Evolutionary conservation across 2,797 vertebrate species (phyloP).

Genomic region (Pterois miles): DNA sequence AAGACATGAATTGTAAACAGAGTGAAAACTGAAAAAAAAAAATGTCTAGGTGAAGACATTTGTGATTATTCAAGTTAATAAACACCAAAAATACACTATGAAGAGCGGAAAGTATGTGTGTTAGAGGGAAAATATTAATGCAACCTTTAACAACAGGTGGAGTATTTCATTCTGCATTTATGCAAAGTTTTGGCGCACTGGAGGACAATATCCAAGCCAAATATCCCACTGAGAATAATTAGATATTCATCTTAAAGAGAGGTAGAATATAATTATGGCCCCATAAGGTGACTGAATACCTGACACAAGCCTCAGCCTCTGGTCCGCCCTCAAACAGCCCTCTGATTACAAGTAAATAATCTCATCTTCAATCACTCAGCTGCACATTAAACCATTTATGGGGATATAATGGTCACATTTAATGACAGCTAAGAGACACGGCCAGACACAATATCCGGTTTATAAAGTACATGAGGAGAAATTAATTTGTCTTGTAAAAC

Average conservation of each 20-base stretch:
- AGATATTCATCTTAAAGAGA: background rate
- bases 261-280: background rate
- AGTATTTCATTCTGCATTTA: background rate
- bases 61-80: background rate
- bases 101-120: background rate
- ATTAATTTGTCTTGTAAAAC: conserved; percentile 43
- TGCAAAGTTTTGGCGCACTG: background rate
- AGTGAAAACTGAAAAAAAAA: background rate
- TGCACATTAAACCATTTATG: conserved; percentile 51
- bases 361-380: conserved; percentile 34
- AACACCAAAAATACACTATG: background rate
- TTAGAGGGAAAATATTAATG: background rate
- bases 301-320: background rate
- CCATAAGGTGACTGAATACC: conserved; percentile 2
- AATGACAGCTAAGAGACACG: conserved; percentile 33
- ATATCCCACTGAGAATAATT: background rate
- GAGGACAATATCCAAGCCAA: background rate
- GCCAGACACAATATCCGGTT: conserved; percentile 35
- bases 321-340: conserved; percentile 16
- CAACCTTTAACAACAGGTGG: background rate
- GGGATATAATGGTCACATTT: conserved; percentile 40
- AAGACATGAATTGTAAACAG: background rate
- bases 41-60: background rate
- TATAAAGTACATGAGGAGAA: conserved; percentile 34
- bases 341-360: conserved; percentile 49